A percentile compares a stretch with the other conserved stretches of the same genome.
These are phyloP conservation scores for Poeciliopsis prolifica DNA, from an alignment of 2,113 vertebrate genomes.

Conservation along the genomic window DNA sequence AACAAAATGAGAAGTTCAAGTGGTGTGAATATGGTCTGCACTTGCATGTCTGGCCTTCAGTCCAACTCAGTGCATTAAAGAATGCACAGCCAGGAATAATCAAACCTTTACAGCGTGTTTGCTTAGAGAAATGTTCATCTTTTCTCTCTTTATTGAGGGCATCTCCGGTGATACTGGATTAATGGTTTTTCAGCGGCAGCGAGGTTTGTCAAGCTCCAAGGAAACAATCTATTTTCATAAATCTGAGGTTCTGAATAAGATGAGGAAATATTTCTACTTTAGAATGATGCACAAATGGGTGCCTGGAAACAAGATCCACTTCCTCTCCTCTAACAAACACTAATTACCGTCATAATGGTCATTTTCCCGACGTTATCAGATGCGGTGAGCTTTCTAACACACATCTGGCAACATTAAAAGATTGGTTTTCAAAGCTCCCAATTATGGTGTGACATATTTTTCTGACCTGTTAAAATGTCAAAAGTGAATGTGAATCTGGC, in stretches of 20 bases:
- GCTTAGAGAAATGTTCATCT: background rate
- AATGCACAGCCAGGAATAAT: background rate
- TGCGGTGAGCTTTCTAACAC: background rate
- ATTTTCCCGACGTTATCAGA: background rate
- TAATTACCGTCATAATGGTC: slow-evolving; percentile 14
- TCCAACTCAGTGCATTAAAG: background rate
- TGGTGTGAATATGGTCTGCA: background rate
- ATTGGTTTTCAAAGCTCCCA: background rate
- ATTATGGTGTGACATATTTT: background rate
- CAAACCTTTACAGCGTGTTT: background rate
- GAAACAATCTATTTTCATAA: background rate
- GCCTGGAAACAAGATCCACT: slow-evolving; percentile 17
- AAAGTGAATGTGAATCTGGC: slow-evolving; percentile 18
- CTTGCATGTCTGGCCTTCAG: background rate
- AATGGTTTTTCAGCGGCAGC: background rate
- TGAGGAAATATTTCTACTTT: slow-evolving; percentile 9
- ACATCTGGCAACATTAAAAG: background rate
- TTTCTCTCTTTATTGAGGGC: background rate
- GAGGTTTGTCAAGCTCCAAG: background rate
- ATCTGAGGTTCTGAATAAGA: background rate
- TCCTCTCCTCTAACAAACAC: slow-evolving; percentile 15
- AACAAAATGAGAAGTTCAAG: background rate
- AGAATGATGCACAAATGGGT: background rate
- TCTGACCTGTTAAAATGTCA: slow-evolving; percentile 25
- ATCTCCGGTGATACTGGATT: background rate